A percentile compares a stretch with the other conserved stretches of the same genome.
Evolutionary conservation across 2,797 vertebrate genomes (phyloP).

Genomic region (Echeneis naucrates): DNA sequence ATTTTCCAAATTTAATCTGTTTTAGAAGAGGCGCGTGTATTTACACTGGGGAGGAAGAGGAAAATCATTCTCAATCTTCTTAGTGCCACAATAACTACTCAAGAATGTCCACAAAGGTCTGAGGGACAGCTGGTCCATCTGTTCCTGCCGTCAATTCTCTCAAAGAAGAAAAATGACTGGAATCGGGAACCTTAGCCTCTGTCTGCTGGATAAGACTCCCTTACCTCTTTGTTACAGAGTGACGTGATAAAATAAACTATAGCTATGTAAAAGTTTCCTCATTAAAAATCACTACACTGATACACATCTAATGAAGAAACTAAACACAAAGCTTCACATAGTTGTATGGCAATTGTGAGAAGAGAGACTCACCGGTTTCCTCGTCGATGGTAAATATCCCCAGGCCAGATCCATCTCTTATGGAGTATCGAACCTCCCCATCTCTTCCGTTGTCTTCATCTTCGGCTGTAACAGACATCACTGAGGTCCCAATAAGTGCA

Average conservation of each 20-base stretch:
- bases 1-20: conserved; percentile 31
- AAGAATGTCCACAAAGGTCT: conserved; percentile 80
- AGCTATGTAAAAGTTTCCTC: conserved; percentile 27
- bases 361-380: conserved; percentile 91
- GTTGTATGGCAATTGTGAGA: conserved; percentile 1
- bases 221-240: conserved; percentile 52
- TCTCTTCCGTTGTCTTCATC: conserved; percentile 94
- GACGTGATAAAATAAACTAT: conserved; percentile 33
- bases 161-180: conserved; percentile 69
- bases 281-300: conserved; percentile 42
- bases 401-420: conserved; percentile 94
- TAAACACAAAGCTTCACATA: conserved; percentile 42
- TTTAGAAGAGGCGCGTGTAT: conserved; percentile 25
- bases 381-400: conserved; percentile 96
- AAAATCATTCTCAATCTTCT: conserved; percentile 61
- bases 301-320: conserved; percentile 37
- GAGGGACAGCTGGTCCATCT: conserved; percentile 81
- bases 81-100: conserved; percentile 68
- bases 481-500: conserved; percentile 88
- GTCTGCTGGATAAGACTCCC: conserved; percentile 49
- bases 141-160: conserved; percentile 70
- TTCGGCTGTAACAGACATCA: conserved; percentile 92
- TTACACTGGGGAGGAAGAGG: conserved; percentile 23
- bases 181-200: conserved; percentile 60
- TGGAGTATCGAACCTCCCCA: conserved; percentile 94